Evolutionary conservation across 2,797 vertebrate genomes (phyloP), one percentile per base, ranked within the genome.

Genomic region (Sebastiscus albofasciatus): DNA sequence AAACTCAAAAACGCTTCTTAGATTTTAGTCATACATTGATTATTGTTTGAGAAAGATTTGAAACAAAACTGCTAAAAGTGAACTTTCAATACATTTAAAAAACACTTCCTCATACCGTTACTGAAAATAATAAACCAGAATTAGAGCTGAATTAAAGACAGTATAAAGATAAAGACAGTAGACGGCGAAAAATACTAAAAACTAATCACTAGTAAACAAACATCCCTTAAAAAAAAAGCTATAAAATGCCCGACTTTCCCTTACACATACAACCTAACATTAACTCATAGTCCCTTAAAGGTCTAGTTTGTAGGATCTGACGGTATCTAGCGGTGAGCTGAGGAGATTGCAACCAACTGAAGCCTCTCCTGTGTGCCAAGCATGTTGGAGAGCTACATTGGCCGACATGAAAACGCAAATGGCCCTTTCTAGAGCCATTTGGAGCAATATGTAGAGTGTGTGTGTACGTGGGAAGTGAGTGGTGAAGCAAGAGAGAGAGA

Each of bases 371-470:
- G 42, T 46, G 42, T 46, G 16, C 42, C 0, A 0, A 0, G 16
- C 46, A 7, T 20, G 46, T 49, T 0, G 46, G 46, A 49, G 46
- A 49, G 46, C 18, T 49, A 49, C 1, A 18, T 18, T 49, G 46
- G 0, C 16, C 0, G 18, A 49, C 3, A 8, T 7, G 2, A 49
- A 49, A 49, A 49, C 8, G 7, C 1, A 18, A 49, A 20, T 8
- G 46, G 18, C 16, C 46, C 6, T 49, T 18, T 1, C 1, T 20
- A 18, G 46, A 49, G 7, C 18, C 46, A 49, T 18, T 49, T 0
- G 46, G 46, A 20, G 18, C 46, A 49, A 8, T 8, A 18, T 20
- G 42, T 20, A 49, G 46, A 20, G 46, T 49, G 46, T 49, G 46
- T 49, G 46, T 49, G 8, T 49, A 46, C 16, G 39, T 42, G 39